Conservation (phyloP, 2,888 invertebrate genomes). For the Eumerus sabulonum region DNA sequence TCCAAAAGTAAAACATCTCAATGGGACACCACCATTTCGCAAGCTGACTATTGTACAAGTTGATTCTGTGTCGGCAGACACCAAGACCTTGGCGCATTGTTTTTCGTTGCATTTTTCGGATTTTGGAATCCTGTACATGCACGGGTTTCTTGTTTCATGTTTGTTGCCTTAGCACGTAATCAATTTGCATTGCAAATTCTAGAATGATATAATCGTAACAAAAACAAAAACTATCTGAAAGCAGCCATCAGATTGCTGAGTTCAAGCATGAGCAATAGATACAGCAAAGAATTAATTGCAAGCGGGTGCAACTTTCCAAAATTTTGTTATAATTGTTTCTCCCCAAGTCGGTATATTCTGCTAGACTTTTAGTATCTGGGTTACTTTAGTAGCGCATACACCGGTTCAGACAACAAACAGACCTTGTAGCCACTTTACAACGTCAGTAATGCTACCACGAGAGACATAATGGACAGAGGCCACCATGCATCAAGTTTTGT, state of each 20-base stretch:
- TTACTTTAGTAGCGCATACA: constrained; percentile 22
- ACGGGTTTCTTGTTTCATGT: constrained; percentile 5
- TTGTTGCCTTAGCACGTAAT: constrained; percentile 33
- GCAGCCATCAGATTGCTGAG: too few relatives aligned
- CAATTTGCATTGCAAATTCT: constrained; percentile 56
- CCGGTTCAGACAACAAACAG: constrained; percentile 21
- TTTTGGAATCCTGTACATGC: constrained; percentile 14
- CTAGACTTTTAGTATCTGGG: not conserved
- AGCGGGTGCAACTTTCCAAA: constrained; percentile 62
- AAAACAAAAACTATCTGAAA: too few relatives aligned
- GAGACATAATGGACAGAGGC: constrained; percentile 60
- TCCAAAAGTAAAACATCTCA: constrained; percentile 3
- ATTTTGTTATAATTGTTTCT: constrained; percentile 8
- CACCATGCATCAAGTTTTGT: constrained; percentile 39
- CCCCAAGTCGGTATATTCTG: too few relatives aligned
- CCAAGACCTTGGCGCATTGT: constrained; percentile 36
- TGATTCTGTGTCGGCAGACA: not conserved
- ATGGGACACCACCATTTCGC: constrained; percentile 17
- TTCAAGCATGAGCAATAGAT: constrained; percentile 22
- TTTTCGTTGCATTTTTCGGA: constrained; percentile 18
- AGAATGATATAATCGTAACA: constrained; percentile 44
- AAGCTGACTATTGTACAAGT: constrained; percentile 9
- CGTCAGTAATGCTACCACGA: too few relatives aligned
- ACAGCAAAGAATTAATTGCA: constrained; percentile 37
- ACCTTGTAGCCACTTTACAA: constrained; percentile 49